Base-by-base conservation (phyloP, 2,797 vertebrate genomes). In the Lacerta agilis region DNA sequence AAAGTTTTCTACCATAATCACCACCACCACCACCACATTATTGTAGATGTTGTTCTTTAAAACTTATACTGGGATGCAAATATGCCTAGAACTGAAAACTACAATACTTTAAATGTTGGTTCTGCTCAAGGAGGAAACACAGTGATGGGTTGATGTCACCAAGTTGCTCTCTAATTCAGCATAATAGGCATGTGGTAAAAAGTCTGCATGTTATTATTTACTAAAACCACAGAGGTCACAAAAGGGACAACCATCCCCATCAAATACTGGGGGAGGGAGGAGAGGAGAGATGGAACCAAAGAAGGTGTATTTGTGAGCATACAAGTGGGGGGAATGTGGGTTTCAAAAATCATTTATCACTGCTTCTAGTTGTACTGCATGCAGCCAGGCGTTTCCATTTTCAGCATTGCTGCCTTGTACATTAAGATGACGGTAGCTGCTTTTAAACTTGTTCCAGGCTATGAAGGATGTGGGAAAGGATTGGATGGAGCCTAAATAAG, bases 181-280 rank as follows among this genome's bases (percentile, higher is more conserved):
- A 1, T 76, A 92, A 91, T 20, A 86, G 76, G n/a, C 80, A 76
- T 82, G 88, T 90, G 91, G 58, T 90, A 92, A 75, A 75, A 25
- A 72, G 67, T 78, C 91, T 87, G 78, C 20, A 29, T 67, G 61
- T 45, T 75, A 33, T 78, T 91, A 71, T 81, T 92, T 3, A 1
- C 69, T 78, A 87, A 33, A 91, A 83, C 69, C 81, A 79, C 81
- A 85, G 3, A 64, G 67, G 0, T 89, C 88, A 93, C 78, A 85
- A 13, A 79, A 90, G 85, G 67, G 38, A 58, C 33, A 73, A 2
- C 13, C 4, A 64, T 75, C 27, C 13, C 45, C 41, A 79, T 36
- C 6, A 45, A 36, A 41, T 23, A 58, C 27, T 55, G 72, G 17
- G 72, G 71, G 69, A 25, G 67, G 27, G 29, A 10, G 36, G 8